Evolutionary conservation across 2,113 vertebrate genomes (phyloP).

Genomic region (Urocynchramus pylzowi): DNA sequence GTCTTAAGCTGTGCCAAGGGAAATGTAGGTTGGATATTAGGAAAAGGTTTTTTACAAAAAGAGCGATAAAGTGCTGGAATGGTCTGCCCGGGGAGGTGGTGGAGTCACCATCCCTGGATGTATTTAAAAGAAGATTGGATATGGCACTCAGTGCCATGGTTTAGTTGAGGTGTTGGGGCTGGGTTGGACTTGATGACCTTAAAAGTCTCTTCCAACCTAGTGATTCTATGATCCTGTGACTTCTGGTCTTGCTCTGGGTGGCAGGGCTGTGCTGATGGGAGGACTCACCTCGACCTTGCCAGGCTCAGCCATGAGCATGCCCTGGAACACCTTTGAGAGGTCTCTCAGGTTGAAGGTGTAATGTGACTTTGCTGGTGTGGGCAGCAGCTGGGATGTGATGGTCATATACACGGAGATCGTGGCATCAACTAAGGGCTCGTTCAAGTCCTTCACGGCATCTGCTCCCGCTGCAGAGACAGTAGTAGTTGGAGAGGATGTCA

Average conservation of each 20-base stretch:
- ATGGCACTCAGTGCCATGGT: neutral
- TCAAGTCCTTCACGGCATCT: constrained; percentile 71
- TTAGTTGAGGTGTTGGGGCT: neutral
- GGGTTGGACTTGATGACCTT: neutral
- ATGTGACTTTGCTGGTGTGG: constrained; percentile 90
- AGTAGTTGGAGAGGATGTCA: neutral
- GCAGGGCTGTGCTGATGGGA: neutral
- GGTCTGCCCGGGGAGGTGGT: neutral
- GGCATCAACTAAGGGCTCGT: constrained; percentile 78
- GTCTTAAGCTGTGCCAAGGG: neutral
- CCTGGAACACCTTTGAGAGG: constrained; percentile 94
- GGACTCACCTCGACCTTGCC: constrained; percentile 75
- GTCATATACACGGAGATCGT: constrained; percentile 80
- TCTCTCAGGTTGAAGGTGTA: constrained; percentile 94
- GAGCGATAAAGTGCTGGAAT: neutral
- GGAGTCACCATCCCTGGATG: neutral
- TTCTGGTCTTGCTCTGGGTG: neutral
- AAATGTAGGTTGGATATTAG: neutral
- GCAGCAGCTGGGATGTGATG: constrained; percentile 87
- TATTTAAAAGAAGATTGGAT: neutral
- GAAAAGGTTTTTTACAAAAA: neutral
- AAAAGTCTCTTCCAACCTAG: neutral
- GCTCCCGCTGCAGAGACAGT: constrained; percentile 66
- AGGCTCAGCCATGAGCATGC: constrained; percentile 87
- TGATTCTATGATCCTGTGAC: neutral